These are phyloP conservation scores for Ditula angustiorana DNA, from an alignment of 2,888 invertebrate genomes.

Conservation along the genomic window DNA sequence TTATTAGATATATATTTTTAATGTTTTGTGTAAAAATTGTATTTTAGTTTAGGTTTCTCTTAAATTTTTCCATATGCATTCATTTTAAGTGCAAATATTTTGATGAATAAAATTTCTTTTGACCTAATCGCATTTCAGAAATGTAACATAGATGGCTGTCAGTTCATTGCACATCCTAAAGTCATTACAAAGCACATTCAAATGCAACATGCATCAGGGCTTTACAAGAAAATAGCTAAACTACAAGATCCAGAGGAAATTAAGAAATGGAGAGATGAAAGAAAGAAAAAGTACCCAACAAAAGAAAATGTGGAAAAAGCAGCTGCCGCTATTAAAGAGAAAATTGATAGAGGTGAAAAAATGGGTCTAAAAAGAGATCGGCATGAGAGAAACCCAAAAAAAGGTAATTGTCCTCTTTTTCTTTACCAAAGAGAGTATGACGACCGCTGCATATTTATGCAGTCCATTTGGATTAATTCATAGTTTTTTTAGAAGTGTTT, in stretches of 20 bases:
- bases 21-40: no score
- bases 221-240: slow-evolving; percentile 91
- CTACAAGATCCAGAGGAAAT: slow-evolving; percentile 93
- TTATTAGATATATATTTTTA: no score
- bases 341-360: slow-evolving; percentile 90
- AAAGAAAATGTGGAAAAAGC: slow-evolving; percentile 88
- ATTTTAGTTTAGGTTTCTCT: no score
- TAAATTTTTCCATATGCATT: not conserved
- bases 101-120: not conserved
- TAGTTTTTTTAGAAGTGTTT: no score
- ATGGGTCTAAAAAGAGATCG: slow-evolving; percentile 78
- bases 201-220: slow-evolving; percentile 93
- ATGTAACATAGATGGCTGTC: slow-evolving; percentile 93
- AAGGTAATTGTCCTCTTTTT: no score
- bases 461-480: no score
- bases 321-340: slow-evolving; percentile 87
- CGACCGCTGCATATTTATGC: not conserved
- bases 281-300: slow-evolving; percentile 92
- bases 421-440: not conserved
- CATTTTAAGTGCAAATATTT: not conserved
- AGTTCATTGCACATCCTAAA: slow-evolving; percentile 91
- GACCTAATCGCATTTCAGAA: slow-evolving; percentile 65
- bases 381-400: slow-evolving; percentile 50
- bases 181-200: slow-evolving; percentile 92
- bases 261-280: slow-evolving; percentile 92